Evolutionary conservation across 2,888 invertebrate genomes (phyloP), one percentile per base, ranked within the genome.

Genomic region (Leptopterna dolabrata): DNA sequence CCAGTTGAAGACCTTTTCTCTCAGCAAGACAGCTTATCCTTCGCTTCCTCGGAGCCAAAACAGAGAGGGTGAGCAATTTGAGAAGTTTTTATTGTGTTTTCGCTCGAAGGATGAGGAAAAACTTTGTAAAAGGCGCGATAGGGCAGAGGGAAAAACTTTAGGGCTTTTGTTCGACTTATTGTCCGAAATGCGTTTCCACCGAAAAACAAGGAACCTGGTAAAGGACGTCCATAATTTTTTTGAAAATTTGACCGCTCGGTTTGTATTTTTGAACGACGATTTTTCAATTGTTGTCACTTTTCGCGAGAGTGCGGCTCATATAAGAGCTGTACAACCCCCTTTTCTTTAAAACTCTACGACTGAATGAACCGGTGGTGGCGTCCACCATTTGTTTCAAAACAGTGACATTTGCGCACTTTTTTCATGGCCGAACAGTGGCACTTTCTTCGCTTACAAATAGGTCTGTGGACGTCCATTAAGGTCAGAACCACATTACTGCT

Each of bases 71-170:
- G 51, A 87, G 73, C 87, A 76, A 87, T 87, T 87, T 83, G 43
- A 81, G 78, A 87, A 87, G 73, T 87, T 87, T 87, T 87, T 87
- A 82, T 87, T 87, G 70, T 84, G 70, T 43, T 84, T 84, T 73
- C 36, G 73, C 73, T 36, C 71, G 16, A 30, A 14, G n/a, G n/a
- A 16, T 2, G n/a, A 11, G 55, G 55, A 55, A 36, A 41, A 73
- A 73, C 29, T 73, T 73, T 30, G 41, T 11, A 55, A 19, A 19
- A 36, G 36, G 73, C 16, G n/a, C 36, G 73, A 13, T 29, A n/a
- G 13, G 73, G 16, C n/a, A 16, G 36, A 19, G 36, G 73, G n/a
- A 73, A 19, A 73, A 73, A 16, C 36, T 36, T 3, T n/a, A n/a
- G n/a, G 73, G 73, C 73, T 73, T 73, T 73, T 73, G 73, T 73